Conservation (phyloP, 2,797 vertebrate genomes). For the Tolypeutes matacus region DNA sequence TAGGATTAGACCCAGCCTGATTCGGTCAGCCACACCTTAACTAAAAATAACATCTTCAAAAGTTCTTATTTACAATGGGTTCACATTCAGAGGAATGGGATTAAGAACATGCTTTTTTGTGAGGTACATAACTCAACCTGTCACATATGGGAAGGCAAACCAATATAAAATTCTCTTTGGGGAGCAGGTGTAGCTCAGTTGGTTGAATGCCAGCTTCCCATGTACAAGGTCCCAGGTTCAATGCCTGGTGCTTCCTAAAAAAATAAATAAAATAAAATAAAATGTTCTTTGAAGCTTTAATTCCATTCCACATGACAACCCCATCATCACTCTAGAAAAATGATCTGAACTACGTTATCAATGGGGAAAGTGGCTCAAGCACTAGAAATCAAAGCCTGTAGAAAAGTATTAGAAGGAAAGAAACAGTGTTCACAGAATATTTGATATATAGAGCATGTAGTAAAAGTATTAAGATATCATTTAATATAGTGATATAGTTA, state of each 20-base stretch:
- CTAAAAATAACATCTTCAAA: too few relatives aligned
- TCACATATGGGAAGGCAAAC: constrained; percentile 15
- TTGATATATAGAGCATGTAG: neutral
- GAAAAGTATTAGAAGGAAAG: neutral
- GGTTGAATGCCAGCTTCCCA: too few relatives aligned
- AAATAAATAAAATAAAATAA: neutral
- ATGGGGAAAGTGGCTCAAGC: neutral
- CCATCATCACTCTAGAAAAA: constrained; percentile 36
- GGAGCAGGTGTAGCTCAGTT: too few relatives aligned
- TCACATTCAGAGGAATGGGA: too few relatives aligned
- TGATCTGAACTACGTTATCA: constrained; percentile 15
- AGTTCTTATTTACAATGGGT: too few relatives aligned
- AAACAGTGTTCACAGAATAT: constrained; percentile 18
- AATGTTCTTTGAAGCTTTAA: constrained; percentile 34
- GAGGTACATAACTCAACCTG: neutral
- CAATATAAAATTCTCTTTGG: constrained; percentile 37
- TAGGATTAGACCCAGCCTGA: too few relatives aligned
- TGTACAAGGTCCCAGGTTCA: too few relatives aligned
- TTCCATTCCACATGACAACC: constrained; percentile 1
- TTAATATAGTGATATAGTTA: neutral
- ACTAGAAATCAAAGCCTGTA: neutral
- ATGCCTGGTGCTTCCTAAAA: too few relatives aligned
- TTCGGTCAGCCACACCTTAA: too few relatives aligned
- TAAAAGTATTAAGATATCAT: neutral
- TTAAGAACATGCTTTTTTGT: too few relatives aligned